A percentile compares a stretch with the other conserved stretches of the same genome.
Evolutionary conservation across 2,888 invertebrate species (phyloP).

Genomic region (Pollenia angustigena): DNA sequence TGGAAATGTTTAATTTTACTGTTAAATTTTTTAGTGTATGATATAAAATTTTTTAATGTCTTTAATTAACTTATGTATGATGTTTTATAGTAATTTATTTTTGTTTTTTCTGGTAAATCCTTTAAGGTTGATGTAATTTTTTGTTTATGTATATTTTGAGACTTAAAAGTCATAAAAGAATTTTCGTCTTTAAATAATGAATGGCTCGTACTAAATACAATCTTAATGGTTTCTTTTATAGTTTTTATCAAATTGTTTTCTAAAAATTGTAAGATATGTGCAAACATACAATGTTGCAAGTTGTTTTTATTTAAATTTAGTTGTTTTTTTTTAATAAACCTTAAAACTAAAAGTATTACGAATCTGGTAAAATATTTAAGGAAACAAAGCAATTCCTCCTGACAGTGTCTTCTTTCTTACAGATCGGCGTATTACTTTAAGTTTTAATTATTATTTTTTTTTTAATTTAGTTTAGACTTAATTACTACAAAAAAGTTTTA

Average conservation of each 20-base stretch:
- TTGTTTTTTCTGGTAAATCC: constrained; percentile 48
- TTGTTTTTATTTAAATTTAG: constrained; percentile 27
- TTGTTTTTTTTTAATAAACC: constrained; percentile 6
- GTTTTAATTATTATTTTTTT: constrained; percentile 11
- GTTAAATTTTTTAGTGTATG: constrained; percentile 60
- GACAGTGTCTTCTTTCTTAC: neutral
- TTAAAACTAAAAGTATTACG: constrained; percentile 21
- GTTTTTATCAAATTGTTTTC: constrained; percentile 52
- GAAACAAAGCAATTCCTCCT: constrained; percentile 6
- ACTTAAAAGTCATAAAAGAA: constrained; percentile 61
- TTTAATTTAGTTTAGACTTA: constrained; percentile 36
- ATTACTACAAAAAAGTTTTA: constrained; percentile 58
- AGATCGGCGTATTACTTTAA: constrained; percentile 21
- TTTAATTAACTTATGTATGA: constrained; percentile 69
- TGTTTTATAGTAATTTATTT: constrained; percentile 29
- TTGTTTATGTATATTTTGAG: constrained; percentile 5
- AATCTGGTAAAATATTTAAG: neutral
- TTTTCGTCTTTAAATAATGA: constrained; percentile 56
- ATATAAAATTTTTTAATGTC: constrained; percentile 72
- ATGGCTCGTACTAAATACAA: constrained; percentile 65
- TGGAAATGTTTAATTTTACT: constrained; percentile 64
- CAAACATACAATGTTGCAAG: constrained; percentile 64
- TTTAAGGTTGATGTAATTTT: constrained; percentile 58
- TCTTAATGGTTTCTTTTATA: constrained; percentile 34
- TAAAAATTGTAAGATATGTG: constrained; percentile 71